phyloP scores from a whole-genome alignment of 2,888 invertebrate genomes.

The Thymelicus sylvestris region DNA sequence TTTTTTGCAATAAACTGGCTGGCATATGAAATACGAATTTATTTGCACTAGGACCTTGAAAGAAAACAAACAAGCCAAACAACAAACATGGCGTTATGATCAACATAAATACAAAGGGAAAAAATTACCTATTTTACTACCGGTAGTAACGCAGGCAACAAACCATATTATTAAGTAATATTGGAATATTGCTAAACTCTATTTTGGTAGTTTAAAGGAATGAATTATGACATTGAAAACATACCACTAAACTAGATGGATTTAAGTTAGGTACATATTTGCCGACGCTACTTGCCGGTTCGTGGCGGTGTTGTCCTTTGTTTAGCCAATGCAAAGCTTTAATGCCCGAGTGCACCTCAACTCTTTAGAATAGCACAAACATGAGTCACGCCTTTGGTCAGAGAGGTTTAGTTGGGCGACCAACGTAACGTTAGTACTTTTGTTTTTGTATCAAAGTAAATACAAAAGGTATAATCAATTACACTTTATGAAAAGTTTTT shows the following conservation, averaged over 20 bases:
- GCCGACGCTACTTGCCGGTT: not conserved
- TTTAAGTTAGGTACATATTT: not conserved
- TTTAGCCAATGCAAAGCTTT: slow-evolving; percentile 7
- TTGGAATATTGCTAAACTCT: too few species aligned
- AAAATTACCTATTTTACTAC: too few species aligned
- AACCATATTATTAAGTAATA: too few species aligned
- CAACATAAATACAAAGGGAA: too few species aligned
- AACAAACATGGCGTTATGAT: too few species aligned
- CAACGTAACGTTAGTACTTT: not conserved
- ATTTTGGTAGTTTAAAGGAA: not conserved
- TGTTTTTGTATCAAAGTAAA: not conserved
- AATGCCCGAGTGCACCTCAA: slow-evolving; percentile 3
- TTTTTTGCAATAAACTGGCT: too few species aligned
- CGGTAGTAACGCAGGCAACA: too few species aligned
- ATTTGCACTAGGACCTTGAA: too few species aligned
- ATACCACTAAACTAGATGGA: not conserved
- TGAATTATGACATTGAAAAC: not conserved
- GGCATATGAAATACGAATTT: too few species aligned
- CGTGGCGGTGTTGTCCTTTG: slow-evolving; percentile 5
- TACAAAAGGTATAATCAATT: not conserved
- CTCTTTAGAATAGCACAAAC: not conserved
- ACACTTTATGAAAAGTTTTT: not conserved
- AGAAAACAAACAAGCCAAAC: too few species aligned
- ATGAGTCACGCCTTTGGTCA: slow-evolving; percentile 11
- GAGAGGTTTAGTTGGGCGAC: not conserved